Percentiles rank a stretch among this genome's conserved stretches.
These are phyloP conservation scores for Parnassius smintheus DNA, from an alignment of 2,888 invertebrate genomes.

Conservation along the genomic window DNA sequence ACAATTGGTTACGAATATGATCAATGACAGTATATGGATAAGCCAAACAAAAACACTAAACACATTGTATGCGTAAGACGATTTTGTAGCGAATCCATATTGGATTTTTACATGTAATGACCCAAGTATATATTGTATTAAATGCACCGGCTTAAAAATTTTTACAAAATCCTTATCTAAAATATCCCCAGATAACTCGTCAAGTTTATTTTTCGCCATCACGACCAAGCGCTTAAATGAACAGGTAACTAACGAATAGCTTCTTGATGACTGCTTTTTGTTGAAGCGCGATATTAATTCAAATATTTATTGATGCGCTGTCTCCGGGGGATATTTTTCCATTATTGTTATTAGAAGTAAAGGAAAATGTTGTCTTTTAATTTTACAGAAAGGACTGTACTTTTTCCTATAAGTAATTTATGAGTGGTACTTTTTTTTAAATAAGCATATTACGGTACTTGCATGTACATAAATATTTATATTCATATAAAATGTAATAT, in stretches of 20 bases:
- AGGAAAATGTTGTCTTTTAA: too few species aligned
- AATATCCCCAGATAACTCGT: constrained; percentile 48
- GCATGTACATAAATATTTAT: too few species aligned
- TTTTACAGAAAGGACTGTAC: too few species aligned
- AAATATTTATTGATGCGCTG: background rate
- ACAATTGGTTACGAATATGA: constrained; percentile 37
- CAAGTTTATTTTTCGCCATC: constrained; percentile 27
- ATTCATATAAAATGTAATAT: too few species aligned
- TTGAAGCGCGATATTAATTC: background rate
- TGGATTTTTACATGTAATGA: constrained; percentile 49
- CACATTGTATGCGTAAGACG: constrained; percentile 40
- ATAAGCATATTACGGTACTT: too few species aligned
- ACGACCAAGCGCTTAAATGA: background rate
- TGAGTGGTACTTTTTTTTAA: too few species aligned
- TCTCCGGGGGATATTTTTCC: constrained; percentile 10
- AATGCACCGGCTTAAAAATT: constrained; percentile 48
- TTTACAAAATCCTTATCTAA: constrained; percentile 53
- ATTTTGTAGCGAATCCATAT: constrained; percentile 48
- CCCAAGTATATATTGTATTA: constrained; percentile 44
- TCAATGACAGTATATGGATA: constrained; percentile 36
- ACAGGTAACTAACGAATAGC: background rate
- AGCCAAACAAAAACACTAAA: constrained; percentile 45
- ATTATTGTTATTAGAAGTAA: background rate
- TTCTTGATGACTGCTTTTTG: background rate
- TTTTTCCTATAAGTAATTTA: too few species aligned